Conservation (phyloP, 2,113 vertebrate genomes). For the Lepisosteus osseus region DNA sequence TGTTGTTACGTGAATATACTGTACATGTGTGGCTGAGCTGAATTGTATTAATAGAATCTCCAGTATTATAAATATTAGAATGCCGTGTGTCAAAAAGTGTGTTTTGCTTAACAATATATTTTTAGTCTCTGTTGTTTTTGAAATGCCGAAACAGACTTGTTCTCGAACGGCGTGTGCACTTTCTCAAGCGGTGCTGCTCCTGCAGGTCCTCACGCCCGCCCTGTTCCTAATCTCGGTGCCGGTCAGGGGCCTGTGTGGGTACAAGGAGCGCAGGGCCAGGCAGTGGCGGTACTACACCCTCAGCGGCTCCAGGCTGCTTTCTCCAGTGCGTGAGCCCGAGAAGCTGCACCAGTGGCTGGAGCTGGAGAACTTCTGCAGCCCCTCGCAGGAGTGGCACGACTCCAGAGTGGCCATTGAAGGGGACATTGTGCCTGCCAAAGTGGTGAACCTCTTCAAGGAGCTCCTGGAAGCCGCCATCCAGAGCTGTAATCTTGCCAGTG, state of each 20-base stretch:
- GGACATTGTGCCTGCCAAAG: constrained; percentile 72
- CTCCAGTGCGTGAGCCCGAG: constrained; percentile 70
- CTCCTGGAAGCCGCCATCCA: constrained; percentile 67
- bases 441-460: constrained; percentile 66
- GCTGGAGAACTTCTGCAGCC: constrained; percentile 71
- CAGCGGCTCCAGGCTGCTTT: constrained; percentile 60
- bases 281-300: constrained; percentile 75
- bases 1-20: too few species aligned
- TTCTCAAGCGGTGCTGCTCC: constrained; percentile 8
- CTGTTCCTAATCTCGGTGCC: constrained; percentile 75
- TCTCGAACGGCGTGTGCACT: too few species aligned
- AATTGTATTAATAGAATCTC: too few species aligned
- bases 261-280: constrained; percentile 53
- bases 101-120: too few species aligned
- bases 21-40: too few species aligned
- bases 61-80: too few species aligned
- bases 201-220: constrained; percentile 71
- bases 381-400: constrained; percentile 73
- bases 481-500: constrained; percentile 64
- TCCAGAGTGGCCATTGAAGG: constrained; percentile 67
- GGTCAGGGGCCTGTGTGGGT: constrained; percentile 65
- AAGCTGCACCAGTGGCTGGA: constrained; percentile 77
- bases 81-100: too few species aligned
- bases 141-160: too few species aligned
- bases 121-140: too few species aligned